Conservation (phyloP, 2,797 vertebrate species). For the Pelobates cultripes region DNA sequence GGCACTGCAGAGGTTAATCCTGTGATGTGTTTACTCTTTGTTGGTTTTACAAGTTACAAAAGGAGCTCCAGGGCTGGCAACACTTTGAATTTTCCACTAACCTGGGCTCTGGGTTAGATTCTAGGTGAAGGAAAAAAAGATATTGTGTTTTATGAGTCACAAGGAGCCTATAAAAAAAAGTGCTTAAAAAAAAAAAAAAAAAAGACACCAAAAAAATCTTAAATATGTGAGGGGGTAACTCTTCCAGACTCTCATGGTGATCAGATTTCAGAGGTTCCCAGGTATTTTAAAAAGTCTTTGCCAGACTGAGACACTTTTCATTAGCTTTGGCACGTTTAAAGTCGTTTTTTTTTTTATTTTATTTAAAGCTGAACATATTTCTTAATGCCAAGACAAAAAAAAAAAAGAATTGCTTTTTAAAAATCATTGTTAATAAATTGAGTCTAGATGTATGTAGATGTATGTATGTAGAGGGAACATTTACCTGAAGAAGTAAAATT, state of each 20-base stretch:
- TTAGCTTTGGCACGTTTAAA: background rate
- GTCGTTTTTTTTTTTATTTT: background rate
- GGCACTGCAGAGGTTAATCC: background rate
- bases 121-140: background rate
- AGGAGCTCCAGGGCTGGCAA: background rate
- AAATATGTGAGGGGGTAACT: constrained; percentile 40
- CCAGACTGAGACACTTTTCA: constrained; percentile 11
- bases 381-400: too few relatives aligned
- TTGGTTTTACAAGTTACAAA: background rate
- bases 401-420: too few relatives aligned
- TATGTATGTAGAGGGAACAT: too few relatives aligned
- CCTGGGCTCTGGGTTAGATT: background rate
- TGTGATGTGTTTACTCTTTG: background rate
- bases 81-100: background rate
- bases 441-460: too few relatives aligned
- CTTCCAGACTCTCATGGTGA: constrained; percentile 17
- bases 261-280: constrained; percentile 44
- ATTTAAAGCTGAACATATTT: background rate
- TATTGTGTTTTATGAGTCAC: background rate
- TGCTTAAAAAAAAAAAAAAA: background rate
- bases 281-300: constrained; percentile 31
- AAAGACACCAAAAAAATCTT: constrained; percentile 24
- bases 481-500: too few relatives aligned
- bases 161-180: background rate
- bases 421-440: too few relatives aligned